These are phyloP conservation scores for Carassius auratus DNA, from an alignment of 2,113 vertebrate genomes.

Conservation along the genomic window DNA sequence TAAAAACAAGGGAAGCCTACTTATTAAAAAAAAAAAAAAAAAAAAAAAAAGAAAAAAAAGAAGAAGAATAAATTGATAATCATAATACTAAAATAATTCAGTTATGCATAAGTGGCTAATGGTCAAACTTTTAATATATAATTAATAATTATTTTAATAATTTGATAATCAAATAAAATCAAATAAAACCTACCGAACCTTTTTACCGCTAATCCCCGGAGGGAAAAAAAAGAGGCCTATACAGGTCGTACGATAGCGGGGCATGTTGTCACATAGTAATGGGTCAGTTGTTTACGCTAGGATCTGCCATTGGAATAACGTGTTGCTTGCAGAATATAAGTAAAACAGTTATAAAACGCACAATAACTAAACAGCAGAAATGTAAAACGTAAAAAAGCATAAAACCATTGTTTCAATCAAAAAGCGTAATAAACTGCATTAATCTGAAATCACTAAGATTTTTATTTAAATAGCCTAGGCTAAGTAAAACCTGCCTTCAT, in stretches of 20 bases:
- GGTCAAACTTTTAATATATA: neutral
- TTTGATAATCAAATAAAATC: no score
- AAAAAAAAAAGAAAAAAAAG: no score
- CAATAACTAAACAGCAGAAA: no score
- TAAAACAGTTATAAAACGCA: neutral
- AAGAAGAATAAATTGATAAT: no score
- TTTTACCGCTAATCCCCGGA: neutral
- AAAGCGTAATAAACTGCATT: neutral
- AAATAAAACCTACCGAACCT: neutral
- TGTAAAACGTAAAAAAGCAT: no score
- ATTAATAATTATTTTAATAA: neutral
- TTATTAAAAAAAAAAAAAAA: neutral
- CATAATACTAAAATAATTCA: neutral
- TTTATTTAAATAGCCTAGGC: no score
- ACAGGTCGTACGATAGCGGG: neutral
- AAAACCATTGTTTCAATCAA: no score
- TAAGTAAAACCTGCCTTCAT: no score
- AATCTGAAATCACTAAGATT: neutral
- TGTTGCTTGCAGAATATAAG: neutral
- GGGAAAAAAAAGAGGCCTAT: no score
- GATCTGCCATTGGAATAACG: neutral
- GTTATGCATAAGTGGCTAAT: neutral
- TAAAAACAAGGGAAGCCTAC: neutral
- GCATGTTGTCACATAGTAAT: neutral
- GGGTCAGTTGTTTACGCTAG: neutral